Conservation (phyloP, 2,113 vertebrate species). For the Corvus hawaiiensis region DNA sequence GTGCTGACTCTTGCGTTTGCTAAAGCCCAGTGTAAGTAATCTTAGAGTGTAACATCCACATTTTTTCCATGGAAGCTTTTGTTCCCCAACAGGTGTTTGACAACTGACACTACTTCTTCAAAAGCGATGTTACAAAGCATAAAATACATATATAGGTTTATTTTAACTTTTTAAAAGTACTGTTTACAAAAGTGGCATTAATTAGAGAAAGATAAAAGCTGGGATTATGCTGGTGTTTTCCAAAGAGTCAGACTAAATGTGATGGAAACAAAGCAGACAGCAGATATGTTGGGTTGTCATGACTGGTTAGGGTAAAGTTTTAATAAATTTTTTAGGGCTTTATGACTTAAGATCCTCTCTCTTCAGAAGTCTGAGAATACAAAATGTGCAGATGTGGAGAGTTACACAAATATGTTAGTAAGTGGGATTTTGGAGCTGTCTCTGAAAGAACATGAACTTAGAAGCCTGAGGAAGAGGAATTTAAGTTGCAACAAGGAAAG, state of each 20-base stretch:
- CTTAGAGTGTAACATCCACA: neutral
- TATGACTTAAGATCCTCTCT: neutral
- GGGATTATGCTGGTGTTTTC: neutral
- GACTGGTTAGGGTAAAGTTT: neutral
- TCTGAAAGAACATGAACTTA: neutral
- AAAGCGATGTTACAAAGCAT: neutral
- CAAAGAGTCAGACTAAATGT: neutral
- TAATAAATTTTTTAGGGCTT: neutral
- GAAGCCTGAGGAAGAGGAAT: neutral
- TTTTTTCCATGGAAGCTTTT: neutral
- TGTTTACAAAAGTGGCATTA: neutral
- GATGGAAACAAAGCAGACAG: neutral
- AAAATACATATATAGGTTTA: neutral
- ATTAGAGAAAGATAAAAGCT: neutral
- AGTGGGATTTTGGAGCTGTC: neutral
- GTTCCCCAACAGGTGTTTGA: neutral
- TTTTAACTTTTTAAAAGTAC: neutral
- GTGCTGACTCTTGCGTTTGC: neutral
- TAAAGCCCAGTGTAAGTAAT: neutral
- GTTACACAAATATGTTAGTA: neutral
- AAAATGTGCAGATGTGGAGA: neutral
- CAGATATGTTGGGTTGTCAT: neutral
- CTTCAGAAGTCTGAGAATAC: neutral
- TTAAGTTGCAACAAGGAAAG: neutral
- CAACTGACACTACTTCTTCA: neutral